These are phyloP conservation scores for Cephalopachus bancanus DNA, from an alignment of 2,797 vertebrate species.

Conservation along the genomic window DNA sequence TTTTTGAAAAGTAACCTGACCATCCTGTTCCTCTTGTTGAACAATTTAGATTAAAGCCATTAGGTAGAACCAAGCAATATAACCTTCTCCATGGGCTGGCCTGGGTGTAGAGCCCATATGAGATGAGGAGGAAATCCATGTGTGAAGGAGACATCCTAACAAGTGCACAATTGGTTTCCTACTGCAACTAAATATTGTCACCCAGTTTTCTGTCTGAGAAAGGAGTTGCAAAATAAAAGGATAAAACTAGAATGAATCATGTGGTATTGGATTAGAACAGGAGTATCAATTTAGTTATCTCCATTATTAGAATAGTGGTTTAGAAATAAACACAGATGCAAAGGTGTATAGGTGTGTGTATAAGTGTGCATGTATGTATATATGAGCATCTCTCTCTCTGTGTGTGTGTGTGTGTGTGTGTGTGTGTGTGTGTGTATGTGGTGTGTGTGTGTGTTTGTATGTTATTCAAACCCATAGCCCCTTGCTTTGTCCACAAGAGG, in stretches of 20 bases:
- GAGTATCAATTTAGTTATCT: neutral
- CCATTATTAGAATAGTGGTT: neutral
- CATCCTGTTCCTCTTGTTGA: neutral
- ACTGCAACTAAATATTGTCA: neutral
- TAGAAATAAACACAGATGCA: neutral
- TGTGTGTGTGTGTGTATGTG: neutral
- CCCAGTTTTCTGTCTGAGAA: neutral
- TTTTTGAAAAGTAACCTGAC: neutral
- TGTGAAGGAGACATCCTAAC: rapidly evolving
- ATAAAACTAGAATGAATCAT: neutral
- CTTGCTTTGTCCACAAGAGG: neutral
- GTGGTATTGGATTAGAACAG: neutral
- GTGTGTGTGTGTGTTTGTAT: neutral
- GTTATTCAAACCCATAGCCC: neutral
- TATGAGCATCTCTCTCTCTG: too few relatives aligned
- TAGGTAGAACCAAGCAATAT: neutral
- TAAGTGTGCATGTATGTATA: too few relatives aligned
- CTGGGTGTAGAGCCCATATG: neutral
- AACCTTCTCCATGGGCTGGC: neutral
- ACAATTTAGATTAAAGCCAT: constrained; percentile 5
- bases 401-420: neutral
- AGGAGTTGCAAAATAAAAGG: neutral
- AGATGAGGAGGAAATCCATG: neutral
- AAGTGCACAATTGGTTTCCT: neutral
- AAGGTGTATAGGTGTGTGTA: neutral